phyloP scores from a whole-genome alignment of 2,797 vertebrate species.

The Tapirus indicus region DNA sequence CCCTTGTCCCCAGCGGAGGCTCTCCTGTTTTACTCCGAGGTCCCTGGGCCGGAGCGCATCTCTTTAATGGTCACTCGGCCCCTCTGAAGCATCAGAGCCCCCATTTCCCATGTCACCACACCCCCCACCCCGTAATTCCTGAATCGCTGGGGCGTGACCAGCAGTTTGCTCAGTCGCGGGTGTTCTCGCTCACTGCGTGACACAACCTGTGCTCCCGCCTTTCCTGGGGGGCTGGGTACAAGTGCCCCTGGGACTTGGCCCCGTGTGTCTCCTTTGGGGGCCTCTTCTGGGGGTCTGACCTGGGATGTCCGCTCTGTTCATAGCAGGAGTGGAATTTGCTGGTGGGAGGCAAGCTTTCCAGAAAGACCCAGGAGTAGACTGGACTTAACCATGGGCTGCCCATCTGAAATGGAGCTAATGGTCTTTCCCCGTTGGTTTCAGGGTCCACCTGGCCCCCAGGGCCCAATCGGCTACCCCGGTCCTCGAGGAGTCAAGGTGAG shows the following conservation, averaged over 20 bases:
- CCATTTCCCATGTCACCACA: accelerated
- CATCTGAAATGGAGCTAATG: accelerated
- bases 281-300: neutral
- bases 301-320: accelerated
- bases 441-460: slow-evolving; percentile 97
- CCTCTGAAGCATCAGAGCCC: neutral
- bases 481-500: slow-evolving; percentile 97
- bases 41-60: accelerated
- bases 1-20: neutral
- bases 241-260: neutral
- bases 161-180: accelerated
- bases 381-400: accelerated
- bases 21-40: neutral
- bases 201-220: accelerated
- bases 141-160: neutral
- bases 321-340: accelerated
- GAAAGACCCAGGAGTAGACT: neutral
- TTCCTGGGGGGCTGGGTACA: accelerated
- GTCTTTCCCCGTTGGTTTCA: slow-evolving; percentile 78
- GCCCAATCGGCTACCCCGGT: slow-evolving; percentile 98
- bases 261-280: neutral
- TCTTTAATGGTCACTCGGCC: neutral
- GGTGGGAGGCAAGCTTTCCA: accelerated
- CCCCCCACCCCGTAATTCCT: neutral
- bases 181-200: accelerated